Percentiles rank a stretch among this genome's conserved stretches.
These are phyloP conservation scores for Cheilosia variabilis DNA, from an alignment of 2,888 invertebrate species.

Conservation along the genomic window DNA sequence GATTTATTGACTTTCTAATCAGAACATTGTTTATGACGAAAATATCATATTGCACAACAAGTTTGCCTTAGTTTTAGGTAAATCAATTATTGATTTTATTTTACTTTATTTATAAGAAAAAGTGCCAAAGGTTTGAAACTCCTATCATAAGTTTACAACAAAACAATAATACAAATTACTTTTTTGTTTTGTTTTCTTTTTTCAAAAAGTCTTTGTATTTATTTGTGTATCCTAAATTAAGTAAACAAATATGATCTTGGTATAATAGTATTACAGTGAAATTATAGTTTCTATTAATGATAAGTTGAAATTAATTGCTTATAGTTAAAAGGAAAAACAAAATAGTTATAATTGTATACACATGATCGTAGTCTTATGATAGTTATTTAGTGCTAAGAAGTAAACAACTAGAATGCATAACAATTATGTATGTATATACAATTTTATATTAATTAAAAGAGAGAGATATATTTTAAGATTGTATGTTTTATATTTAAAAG, in stretches of 20 bases:
- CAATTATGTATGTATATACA: constrained; percentile 41
- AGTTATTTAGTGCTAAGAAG: constrained; percentile 17
- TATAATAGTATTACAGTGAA: constrained; percentile 67
- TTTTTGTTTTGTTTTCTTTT: constrained; percentile 1
- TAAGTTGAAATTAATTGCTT: constrained; percentile 20
- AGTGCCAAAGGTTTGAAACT: constrained; percentile 76
- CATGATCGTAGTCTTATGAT: constrained; percentile 23
- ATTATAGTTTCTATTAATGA: constrained; percentile 68
- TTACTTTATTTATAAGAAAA: constrained; percentile 53
- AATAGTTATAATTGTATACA: constrained; percentile 34
- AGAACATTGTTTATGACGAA: neutral
- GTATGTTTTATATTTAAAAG: constrained; percentile 66
- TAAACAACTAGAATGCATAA: constrained; percentile 31
- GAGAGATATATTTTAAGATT: constrained; percentile 64
- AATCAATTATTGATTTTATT: constrained; percentile 55
- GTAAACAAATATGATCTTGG: constrained; percentile 30
- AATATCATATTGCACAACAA: constrained; percentile 19
- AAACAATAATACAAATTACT: constrained; percentile 17
- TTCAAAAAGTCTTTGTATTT: constrained; percentile 24
- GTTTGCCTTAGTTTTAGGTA: constrained; percentile 26
- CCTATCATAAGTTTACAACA: constrained; percentile 54
- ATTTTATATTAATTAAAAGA: constrained; percentile 22
- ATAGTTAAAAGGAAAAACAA: constrained; percentile 2
- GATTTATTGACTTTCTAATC: neutral
- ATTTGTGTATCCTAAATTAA: constrained; percentile 16